phyloP scores from a whole-genome alignment of 2,797 vertebrate species.

The Schizopygopsis pylzovi region DNA sequence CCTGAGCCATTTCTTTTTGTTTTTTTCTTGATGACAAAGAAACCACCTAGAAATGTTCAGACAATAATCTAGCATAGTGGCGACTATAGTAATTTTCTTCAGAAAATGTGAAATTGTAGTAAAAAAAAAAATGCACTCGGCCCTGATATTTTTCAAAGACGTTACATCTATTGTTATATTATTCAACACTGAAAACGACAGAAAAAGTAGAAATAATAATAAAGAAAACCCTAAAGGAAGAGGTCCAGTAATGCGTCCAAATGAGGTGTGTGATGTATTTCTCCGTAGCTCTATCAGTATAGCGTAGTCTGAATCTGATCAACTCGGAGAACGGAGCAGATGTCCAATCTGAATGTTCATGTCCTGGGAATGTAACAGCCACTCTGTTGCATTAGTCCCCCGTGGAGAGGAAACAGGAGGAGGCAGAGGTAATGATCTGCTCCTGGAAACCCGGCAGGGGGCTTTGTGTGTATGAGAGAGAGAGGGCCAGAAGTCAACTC shows the following conservation, averaged over 20 bases:
- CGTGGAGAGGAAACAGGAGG: slow-evolving; percentile 55
- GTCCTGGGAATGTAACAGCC: slow-evolving; percentile 44
- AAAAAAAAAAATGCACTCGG: not conserved
- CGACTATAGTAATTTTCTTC: not conserved
- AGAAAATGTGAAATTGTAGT: not conserved
- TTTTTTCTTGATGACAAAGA: not conserved
- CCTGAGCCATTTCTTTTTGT: not conserved
- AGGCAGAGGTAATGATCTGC: slow-evolving; percentile 69
- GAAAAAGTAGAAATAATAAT: not conserved
- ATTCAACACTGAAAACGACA: not conserved
- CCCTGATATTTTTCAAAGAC: not conserved
- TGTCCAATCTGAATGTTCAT: slow-evolving; percentile 52
- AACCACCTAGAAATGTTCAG: not conserved
- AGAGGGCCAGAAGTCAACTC: slow-evolving; percentile 5
- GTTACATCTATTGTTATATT: not conserved
- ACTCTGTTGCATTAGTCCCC: slow-evolving; percentile 48
- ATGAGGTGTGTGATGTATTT: not conserved
- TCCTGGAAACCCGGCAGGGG: slow-evolving; percentile 51
- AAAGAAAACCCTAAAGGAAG: slow-evolving; percentile 7
- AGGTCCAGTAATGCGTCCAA: not conserved
- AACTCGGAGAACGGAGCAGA: slow-evolving; percentile 37
- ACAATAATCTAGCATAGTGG: not conserved
- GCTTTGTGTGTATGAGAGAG: not conserved
- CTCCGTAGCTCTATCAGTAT: not conserved
- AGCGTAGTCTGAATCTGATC: slow-evolving; percentile 24